Base-by-base conservation (phyloP, 1,140 invertebrate genomes). In the Diabrotica undecimpunctata region DNA sequence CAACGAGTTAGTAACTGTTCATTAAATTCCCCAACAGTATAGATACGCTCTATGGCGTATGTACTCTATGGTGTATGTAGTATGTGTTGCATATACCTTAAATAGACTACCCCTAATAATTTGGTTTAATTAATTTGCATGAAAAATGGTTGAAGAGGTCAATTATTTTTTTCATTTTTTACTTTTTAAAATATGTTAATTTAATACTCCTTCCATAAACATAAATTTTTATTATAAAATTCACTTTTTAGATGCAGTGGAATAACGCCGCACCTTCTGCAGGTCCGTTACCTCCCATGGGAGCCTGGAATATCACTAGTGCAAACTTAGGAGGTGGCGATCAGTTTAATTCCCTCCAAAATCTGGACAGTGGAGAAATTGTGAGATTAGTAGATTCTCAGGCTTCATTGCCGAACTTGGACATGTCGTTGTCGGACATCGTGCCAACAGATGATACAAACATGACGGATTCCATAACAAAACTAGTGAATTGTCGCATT, bases 391-490 rank as follows among this genome's bases (percentile, higher is more conserved):
- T 60, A 38, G 41, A 41, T 46, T 12, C 13, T 38, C 38, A 13
- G 37, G 13, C 37, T 10, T 50, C 58, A 7, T 13, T 60, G 14
- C 38, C 58, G 4, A 13, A 60, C 8, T 39, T 60, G n/a, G 36
- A 38, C 10, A 6, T 50, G 0, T 60, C 58, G n/a, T 38, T 62
- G n/a, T 62, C 61, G 8, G 61, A 62, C 36, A 54, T 62, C 41
- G 39, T 61, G 13, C 59, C 59, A 8, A 14, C 9, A 25, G 39
- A 25, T 6, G 55, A 57, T 60, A 35, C 13, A 7, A 51, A 60
- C 13, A 62, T 54, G 51, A 54, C 61, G 35, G 61, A 62, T 13
- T 54, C 51, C 35, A n/a, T 62, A 13, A 62, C 61, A 9, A 62
- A 54, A n/a, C 12, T 62, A 14, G 54, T 54, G 54, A 54, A 54